Evolutionary conservation across 2,888 invertebrate species (phyloP).

Genomic region (Ceramica pisi): DNA sequence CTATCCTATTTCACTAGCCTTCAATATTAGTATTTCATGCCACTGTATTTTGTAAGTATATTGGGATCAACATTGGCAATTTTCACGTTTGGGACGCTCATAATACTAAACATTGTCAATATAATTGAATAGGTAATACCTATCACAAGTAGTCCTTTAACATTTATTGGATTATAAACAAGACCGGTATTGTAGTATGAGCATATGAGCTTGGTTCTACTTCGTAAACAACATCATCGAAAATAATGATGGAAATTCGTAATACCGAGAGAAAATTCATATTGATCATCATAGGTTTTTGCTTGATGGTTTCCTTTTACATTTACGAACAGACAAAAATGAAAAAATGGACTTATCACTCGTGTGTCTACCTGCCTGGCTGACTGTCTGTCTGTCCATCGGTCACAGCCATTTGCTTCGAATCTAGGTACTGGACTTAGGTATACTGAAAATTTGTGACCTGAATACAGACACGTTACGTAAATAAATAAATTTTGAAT

Average conservation of each 20-base stretch:
- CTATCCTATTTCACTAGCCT: conserved; percentile 4
- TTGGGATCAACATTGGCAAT: conserved; percentile 23
- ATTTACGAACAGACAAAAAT: too few relatives aligned
- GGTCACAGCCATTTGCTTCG: too few relatives aligned
- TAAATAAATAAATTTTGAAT: too few relatives aligned
- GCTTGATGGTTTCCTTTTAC: background rate
- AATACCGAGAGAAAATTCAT: background rate
- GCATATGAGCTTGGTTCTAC: background rate
- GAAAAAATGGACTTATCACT: too few relatives aligned
- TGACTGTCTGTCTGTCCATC: too few relatives aligned
- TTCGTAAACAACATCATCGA: background rate
- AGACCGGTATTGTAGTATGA: too few relatives aligned
- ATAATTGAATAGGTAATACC: background rate
- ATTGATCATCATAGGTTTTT: background rate
- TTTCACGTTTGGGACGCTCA: background rate
- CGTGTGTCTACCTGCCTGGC: too few relatives aligned
- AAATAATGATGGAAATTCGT: background rate
- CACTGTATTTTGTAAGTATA: background rate
- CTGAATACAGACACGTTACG: too few relatives aligned
- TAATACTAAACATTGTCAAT: background rate
- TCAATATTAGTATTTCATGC: conserved; percentile 4
- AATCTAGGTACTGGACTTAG: too few relatives aligned
- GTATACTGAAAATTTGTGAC: too few relatives aligned
- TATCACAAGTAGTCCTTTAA: background rate
- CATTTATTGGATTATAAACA: background rate